Evolutionary conservation across 2,113 vertebrate genomes (phyloP).

Genomic region (Hystrix cristata): DNA sequence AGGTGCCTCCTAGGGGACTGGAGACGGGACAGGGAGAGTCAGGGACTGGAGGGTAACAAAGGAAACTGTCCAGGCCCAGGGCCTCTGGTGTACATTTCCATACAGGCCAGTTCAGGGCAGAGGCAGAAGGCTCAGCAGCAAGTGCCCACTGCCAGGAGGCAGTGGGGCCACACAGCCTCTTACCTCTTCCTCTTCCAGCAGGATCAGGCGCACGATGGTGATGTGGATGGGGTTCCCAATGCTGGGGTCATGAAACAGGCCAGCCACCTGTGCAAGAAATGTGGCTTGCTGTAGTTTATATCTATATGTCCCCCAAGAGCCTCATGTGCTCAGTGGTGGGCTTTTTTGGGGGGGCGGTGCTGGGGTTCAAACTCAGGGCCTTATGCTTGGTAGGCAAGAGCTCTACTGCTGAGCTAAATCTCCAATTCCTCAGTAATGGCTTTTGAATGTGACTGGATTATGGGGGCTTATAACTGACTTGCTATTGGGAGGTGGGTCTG

Average conservation of each 20-base stretch:
- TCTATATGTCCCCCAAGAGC: not conserved
- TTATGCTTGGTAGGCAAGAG: no score
- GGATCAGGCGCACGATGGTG: conserved; percentile 94
- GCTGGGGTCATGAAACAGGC: conserved; percentile 95
- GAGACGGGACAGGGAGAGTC: no score
- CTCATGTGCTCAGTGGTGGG: not conserved
- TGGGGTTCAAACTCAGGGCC: no score
- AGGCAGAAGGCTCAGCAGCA: not conserved
- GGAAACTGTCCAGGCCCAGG: not conserved
- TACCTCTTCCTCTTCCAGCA: conserved; percentile 97
- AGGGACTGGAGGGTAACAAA: not conserved
- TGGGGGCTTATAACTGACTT: not conserved
- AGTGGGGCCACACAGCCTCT: not conserved
- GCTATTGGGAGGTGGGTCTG: not conserved
- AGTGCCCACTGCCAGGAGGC: not conserved
- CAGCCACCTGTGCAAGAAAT: conserved; percentile 91
- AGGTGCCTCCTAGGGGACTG: not conserved
- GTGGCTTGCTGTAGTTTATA: not conserved
- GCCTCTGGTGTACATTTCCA: not conserved
- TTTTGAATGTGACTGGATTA: not conserved
- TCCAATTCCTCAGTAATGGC: no score
- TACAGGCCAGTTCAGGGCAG: not conserved
- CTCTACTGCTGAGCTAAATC: no score
- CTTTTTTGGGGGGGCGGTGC: not conserved
- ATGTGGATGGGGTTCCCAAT: conserved; percentile 98